Evolutionary conservation across 2,888 invertebrate species (phyloP).

Genomic region (Lymantria monacha): DNA sequence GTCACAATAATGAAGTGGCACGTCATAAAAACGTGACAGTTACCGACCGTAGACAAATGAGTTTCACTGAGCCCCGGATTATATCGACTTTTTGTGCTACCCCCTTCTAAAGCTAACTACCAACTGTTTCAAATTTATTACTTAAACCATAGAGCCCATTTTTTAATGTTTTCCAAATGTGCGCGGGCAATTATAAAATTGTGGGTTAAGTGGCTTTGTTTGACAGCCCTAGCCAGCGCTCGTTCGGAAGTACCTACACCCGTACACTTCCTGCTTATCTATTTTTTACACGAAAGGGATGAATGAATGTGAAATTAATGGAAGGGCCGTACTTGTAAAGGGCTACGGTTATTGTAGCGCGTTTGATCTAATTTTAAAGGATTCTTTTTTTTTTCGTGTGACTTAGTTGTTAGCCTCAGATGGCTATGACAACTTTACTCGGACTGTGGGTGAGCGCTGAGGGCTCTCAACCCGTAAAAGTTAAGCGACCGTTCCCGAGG

Average conservation of each 20-base stretch:
- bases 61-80: constrained; percentile 52
- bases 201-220: constrained; percentile 51
- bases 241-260: constrained; percentile 41
- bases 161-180: constrained; percentile 16
- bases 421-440: no score
- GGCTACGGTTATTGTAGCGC: constrained; percentile 53
- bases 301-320: constrained; percentile 75
- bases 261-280: constrained; percentile 62
- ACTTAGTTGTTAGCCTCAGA: no score
- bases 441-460: no score
- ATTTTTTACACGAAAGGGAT: constrained; percentile 62
- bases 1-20: constrained; percentile 67
- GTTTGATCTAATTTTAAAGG: constrained; percentile 17
- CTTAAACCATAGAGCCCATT: constrained; percentile 30
- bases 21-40: constrained; percentile 55
- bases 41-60: constrained; percentile 56
- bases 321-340: constrained; percentile 58
- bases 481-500: no score
- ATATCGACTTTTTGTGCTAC: constrained; percentile 48
- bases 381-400: no score
- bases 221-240: constrained; percentile 50
- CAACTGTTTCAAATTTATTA: constrained; percentile 30
- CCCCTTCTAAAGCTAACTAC: constrained; percentile 31
- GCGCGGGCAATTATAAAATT: constrained; percentile 37
- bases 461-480: no score